Evolutionary conservation across 2,113 vertebrate species (phyloP).

Genomic region (Otus sunia): DNA sequence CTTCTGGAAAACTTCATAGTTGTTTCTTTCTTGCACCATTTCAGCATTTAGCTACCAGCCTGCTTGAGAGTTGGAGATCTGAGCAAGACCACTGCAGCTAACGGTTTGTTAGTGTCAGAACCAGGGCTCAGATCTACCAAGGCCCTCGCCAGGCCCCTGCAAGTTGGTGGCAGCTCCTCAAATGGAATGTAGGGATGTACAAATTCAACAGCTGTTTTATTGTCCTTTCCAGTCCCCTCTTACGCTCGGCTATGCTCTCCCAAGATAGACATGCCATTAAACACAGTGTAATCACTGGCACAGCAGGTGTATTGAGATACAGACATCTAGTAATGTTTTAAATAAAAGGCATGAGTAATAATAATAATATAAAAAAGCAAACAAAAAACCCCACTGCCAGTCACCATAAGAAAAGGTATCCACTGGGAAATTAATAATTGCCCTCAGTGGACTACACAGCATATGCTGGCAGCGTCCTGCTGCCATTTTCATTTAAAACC

Average conservation of each 20-base stretch:
- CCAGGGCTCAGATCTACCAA: neutral
- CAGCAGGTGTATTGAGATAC: conserved; percentile 7
- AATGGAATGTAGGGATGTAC: neutral
- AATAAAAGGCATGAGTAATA: conserved; percentile 11
- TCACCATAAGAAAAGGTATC: neutral
- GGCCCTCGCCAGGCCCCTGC: neutral
- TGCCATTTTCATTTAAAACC: conserved; percentile 2
- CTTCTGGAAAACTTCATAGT: neutral
- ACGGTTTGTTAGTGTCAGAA: neutral
- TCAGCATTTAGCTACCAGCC: neutral
- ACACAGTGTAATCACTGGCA: neutral
- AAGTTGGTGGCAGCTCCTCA: neutral
- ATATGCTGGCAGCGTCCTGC: conserved; percentile 21
- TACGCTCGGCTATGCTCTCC: neutral
- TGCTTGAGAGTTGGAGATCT: neutral
- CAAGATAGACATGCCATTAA: neutral
- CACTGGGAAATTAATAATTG: conserved; percentile 37
- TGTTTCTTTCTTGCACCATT: neutral
- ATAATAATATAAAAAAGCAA: neutral
- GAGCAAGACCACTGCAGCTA: neutral
- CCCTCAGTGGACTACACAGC: conserved; percentile 16
- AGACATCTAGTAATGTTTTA: neutral
- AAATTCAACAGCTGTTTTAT: neutral
- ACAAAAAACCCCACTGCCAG: neutral
- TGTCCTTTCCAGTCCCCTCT: neutral